These are phyloP conservation scores for Thermophis baileyi DNA, from an alignment of 2,113 vertebrate genomes.

Conservation along the genomic window DNA sequence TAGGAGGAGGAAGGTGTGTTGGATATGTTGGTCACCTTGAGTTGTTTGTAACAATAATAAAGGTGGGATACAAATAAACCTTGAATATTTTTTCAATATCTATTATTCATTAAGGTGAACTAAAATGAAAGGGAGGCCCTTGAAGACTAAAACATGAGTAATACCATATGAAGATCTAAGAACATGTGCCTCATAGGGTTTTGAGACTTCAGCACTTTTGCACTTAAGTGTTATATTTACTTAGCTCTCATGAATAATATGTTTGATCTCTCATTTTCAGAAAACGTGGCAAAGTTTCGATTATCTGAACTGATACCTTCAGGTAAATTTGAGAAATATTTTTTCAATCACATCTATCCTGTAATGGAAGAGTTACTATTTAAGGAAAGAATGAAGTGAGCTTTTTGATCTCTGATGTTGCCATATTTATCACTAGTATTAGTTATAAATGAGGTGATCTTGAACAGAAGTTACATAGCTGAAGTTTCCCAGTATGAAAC, in stretches of 20 bases:
- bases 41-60: background rate
- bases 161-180: background rate
- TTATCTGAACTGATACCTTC: slow-evolving; percentile 74
- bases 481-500: background rate
- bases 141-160: background rate
- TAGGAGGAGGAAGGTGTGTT: background rate
- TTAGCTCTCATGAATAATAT: background rate
- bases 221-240: background rate
- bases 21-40: background rate
- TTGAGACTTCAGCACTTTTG: background rate
- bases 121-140: background rate
- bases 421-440: background rate
- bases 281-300: slow-evolving; percentile 69
- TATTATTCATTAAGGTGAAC: background rate
- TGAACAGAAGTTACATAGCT: background rate
- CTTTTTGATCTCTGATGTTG: slow-evolving; percentile 6
- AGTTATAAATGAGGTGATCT: background rate
- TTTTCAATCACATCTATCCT: slow-evolving; percentile 20
- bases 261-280: slow-evolving; percentile 58
- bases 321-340: slow-evolving; percentile 63
- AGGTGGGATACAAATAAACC: background rate
- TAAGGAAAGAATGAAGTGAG: background rate
- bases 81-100: background rate
- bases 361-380: slow-evolving; percentile 2
- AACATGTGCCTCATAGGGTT: background rate